A percentile compares a stretch with the other conserved stretches of the same genome.
Conservation (phyloP, 2,797 vertebrate genomes). For the Siniperca undulata region DNA sequence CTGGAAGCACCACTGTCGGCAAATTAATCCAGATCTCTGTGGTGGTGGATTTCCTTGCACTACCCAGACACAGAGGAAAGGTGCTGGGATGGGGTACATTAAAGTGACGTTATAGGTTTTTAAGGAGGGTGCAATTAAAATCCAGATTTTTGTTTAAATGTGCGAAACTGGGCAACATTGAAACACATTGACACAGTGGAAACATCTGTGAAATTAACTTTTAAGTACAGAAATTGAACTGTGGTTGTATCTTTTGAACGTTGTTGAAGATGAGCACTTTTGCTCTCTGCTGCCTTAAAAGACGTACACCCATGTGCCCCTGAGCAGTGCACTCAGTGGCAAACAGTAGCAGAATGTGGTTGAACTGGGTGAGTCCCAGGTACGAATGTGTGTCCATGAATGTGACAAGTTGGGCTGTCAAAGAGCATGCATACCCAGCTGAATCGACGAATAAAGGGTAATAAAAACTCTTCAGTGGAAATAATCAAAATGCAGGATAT, state of each 20-base stretch:
- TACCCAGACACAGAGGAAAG: background rate
- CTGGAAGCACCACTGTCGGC: background rate
- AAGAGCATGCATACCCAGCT: constrained; percentile 8
- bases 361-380: constrained; percentile 9
- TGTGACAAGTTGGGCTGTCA: background rate
- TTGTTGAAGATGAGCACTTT: background rate
- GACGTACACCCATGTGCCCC: background rate
- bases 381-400: constrained; percentile 7
- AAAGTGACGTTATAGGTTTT: background rate
- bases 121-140: background rate
- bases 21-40: background rate
- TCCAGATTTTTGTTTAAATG: background rate
- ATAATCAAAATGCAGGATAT: constrained; percentile 41
- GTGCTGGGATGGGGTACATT: background rate
- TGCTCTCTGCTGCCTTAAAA: background rate
- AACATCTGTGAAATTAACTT: background rate
- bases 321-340: background rate
- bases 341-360: constrained; percentile 6
- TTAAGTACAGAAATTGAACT: background rate
- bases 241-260: background rate
- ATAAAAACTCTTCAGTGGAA: constrained; percentile 24
- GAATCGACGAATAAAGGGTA: background rate
- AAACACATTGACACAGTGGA: constrained; percentile 3
- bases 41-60: background rate
- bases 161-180: background rate